Evolutionary conservation across 2,888 invertebrate species (phyloP).

Genomic region (Syritta pipiens): DNA sequence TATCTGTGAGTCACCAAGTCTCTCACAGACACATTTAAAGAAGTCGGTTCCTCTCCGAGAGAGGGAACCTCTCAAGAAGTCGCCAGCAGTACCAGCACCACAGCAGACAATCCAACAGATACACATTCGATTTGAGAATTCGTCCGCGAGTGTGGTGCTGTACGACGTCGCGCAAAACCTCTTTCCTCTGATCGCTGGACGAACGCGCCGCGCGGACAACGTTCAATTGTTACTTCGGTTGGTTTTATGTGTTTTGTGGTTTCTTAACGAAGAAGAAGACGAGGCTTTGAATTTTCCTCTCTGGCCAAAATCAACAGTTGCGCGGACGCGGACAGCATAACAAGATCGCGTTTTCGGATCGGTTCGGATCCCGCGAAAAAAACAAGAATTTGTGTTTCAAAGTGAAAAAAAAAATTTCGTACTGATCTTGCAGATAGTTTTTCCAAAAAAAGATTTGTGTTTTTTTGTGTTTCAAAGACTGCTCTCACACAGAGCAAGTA

Average conservation of each 20-base stretch:
- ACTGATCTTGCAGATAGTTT: slow-evolving; percentile 4
- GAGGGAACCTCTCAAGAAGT: slow-evolving; percentile 44
- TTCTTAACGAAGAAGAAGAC: background rate
- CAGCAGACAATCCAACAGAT: slow-evolving; percentile 32
- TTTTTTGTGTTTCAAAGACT: slow-evolving; percentile 28
- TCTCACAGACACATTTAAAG: too few species aligned
- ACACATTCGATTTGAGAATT: slow-evolving; percentile 30
- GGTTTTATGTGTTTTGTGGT: background rate
- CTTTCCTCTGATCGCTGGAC: slow-evolving; percentile 49
- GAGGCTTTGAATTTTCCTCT: slow-evolving; percentile 62
- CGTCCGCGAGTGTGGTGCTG: slow-evolving; percentile 35
- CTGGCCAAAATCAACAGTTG: slow-evolving; percentile 65
- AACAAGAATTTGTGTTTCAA: background rate
- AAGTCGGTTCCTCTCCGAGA: too few species aligned
- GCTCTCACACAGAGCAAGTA: background rate
- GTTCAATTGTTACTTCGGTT: background rate
- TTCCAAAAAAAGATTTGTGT: slow-evolving; percentile 3
- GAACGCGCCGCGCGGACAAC: slow-evolving; percentile 26
- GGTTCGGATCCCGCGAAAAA: slow-evolving; percentile 46
- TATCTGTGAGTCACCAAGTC: slow-evolving; percentile 30
- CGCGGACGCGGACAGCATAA: slow-evolving; percentile 67
- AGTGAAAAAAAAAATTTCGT: slow-evolving; percentile 2
- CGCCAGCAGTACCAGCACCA: background rate
- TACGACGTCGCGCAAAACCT: slow-evolving; percentile 44
- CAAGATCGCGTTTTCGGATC: slow-evolving; percentile 59